phyloP scores from a whole-genome alignment of 2,888 invertebrate genomes.

The Capitulum mitella region DNA sequence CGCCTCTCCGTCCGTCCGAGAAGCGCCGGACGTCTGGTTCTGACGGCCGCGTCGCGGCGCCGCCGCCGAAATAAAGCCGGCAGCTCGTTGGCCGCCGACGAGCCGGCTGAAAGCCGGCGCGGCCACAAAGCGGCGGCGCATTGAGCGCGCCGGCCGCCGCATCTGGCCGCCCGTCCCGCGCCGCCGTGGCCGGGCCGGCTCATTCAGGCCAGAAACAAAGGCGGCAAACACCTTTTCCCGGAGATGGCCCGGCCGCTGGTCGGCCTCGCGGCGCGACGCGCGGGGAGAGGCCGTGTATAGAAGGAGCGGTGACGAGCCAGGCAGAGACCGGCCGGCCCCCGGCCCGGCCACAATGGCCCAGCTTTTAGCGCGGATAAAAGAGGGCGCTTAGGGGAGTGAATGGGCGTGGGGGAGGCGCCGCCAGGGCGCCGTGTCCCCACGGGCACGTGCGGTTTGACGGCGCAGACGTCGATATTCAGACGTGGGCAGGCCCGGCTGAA shows the following conservation, averaged over 20 bases:
- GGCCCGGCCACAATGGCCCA: background rate
- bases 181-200: background rate
- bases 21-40: background rate
- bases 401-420: background rate
- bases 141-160: background rate
- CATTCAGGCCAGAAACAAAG: slow-evolving; percentile 10
- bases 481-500: background rate
- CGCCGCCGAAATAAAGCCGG: background rate
- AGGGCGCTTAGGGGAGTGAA: background rate
- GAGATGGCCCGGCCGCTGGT: background rate
- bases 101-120: too few relatives aligned
- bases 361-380: slow-evolving; percentile 16
- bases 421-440: background rate
- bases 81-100: background rate
- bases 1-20: background rate
- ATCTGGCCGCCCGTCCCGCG: background rate
- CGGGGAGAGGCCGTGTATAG: background rate
- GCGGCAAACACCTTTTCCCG: background rate
- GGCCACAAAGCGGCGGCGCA: background rate
- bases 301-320: background rate
- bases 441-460: background rate
- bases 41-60: background rate
- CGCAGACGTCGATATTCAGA: background rate
- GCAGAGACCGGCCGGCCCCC: background rate
- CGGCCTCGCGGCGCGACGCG: background rate